These are phyloP conservation scores for Dendrolimus punctatus DNA, from an alignment of 1,140 invertebrate species.

Conservation along the genomic window DNA sequence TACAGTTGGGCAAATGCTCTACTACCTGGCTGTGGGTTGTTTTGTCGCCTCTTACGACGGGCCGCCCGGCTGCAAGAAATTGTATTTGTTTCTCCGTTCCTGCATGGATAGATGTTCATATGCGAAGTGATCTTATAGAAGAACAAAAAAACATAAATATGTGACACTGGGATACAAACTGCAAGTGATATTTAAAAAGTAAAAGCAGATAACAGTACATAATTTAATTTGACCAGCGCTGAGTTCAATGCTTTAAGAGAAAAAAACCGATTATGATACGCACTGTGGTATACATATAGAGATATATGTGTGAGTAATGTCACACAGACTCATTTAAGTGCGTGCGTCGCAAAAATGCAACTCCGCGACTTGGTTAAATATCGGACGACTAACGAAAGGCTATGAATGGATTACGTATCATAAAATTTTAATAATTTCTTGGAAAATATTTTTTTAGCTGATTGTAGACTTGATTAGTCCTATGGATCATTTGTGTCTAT, in stretches of 20 bases:
- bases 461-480: too few relatives aligned
- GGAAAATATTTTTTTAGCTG: background rate
- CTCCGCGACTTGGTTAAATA: constrained; percentile 64
- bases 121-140: too few relatives aligned
- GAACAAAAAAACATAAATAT: background rate
- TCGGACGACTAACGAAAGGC: constrained; percentile 32
- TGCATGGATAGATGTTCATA: too few relatives aligned
- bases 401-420: constrained; percentile 23
- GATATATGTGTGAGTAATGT: constrained; percentile 18
- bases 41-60: too few relatives aligned
- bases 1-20: too few relatives aligned
- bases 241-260: constrained; percentile 13
- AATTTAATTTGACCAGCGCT: background rate
- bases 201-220: too few relatives aligned
- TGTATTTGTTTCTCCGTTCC: too few relatives aligned
- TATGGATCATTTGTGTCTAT: too few relatives aligned
- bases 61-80: too few relatives aligned
- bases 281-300: constrained; percentile 12
- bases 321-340: constrained; percentile 25
- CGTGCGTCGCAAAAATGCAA: constrained; percentile 63
- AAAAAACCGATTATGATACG: constrained; percentile 15
- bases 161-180: background rate
- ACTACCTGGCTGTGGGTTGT: too few relatives aligned
- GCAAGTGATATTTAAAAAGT: too few relatives aligned
- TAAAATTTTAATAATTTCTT: constrained; percentile 6